These are phyloP conservation scores for Drosophila ficusphila DNA, from an alignment of 1,140 invertebrate species.

Conservation along the genomic window DNA sequence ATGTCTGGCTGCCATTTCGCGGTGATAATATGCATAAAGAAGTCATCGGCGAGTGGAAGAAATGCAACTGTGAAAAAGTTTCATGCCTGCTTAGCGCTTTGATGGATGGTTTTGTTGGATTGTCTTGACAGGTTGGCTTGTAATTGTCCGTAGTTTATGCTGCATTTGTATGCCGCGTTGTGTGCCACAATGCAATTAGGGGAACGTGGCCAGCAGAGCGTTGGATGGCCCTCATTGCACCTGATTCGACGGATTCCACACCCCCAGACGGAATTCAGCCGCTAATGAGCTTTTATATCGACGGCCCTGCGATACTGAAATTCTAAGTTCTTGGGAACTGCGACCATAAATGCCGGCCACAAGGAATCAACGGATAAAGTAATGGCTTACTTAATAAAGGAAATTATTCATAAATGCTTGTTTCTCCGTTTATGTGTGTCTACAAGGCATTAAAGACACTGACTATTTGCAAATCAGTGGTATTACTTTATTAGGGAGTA, in stretches of 20 bases:
- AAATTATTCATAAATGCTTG: constrained; percentile 6
- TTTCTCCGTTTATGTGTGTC: constrained; percentile 1
- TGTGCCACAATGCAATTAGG: constrained; percentile 33
- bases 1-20: constrained; percentile 40
- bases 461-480: neutral
- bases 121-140: constrained; percentile 19
- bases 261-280: neutral
- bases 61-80: constrained; percentile 43
- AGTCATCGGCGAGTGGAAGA: constrained; percentile 33
- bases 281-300: constrained; percentile 18
- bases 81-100: constrained; percentile 44
- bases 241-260: constrained; percentile 7
- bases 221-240: constrained; percentile 14
- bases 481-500: no score
- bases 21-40: constrained; percentile 39
- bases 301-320: neutral
- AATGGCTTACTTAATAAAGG: constrained; percentile 1
- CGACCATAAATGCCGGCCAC: neutral
- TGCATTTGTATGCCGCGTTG: constrained; percentile 42
- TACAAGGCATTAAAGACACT: neutral
- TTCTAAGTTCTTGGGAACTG: constrained; percentile 26
- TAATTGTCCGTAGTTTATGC: constrained; percentile 34
- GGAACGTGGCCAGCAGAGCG: constrained; percentile 46
- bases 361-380: constrained; percentile 1
- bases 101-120: constrained; percentile 36